Base-by-base conservation (phyloP, 2,113 vertebrate genomes). In the Caretta caretta region DNA sequence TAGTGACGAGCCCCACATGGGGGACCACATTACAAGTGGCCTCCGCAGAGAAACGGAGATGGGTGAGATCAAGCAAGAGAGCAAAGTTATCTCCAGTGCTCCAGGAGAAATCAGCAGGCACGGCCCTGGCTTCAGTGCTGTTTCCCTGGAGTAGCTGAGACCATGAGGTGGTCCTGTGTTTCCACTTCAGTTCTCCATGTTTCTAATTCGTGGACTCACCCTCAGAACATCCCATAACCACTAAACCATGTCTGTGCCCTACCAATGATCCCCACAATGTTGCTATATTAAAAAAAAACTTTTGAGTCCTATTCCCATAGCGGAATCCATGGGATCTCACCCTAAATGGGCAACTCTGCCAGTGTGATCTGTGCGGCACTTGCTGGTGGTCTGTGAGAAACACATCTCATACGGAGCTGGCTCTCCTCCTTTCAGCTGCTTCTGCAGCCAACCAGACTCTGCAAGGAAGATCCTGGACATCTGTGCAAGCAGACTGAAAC, bases 81-180 rank as follows among this genome's bases (percentile, higher is more conserved):
- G 97, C 89, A 96, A 97, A 86, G 83, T 83, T 96, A 89, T 97
- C 96, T 96, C 94, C 89, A 92, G 94, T 49, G 46, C 83, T 83
- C 81, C 72, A n/a, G 29, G 59, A 62, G 27, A 31, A 96, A 94
- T 97, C 95, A 96, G 93, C 83, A 97, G 94, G 96, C 97, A 97
- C 49, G 83, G 94, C 86, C 85, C 8, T 53, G 46, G 83, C 88
- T 95, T 80, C 95, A 90, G 94, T 84, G 62, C 93, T 49, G 0
- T 90, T 88, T 84, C 85, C 24, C 49, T 94, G 85, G 87, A 95
- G 46, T 46, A 89, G 89, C 95, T 93, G 94, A 89, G 90, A 96
- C 93, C 87, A 86, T 84, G 82, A 96, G 19, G 20, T 27, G 25
- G 29, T 19, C 56, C 25, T 59, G 48, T 94, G 94, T 96, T 94